Percentiles rank a stretch among this genome's conserved stretches.
phyloP scores from a whole-genome alignment of 2,113 vertebrate species.

The Urocolius indicus region DNA sequence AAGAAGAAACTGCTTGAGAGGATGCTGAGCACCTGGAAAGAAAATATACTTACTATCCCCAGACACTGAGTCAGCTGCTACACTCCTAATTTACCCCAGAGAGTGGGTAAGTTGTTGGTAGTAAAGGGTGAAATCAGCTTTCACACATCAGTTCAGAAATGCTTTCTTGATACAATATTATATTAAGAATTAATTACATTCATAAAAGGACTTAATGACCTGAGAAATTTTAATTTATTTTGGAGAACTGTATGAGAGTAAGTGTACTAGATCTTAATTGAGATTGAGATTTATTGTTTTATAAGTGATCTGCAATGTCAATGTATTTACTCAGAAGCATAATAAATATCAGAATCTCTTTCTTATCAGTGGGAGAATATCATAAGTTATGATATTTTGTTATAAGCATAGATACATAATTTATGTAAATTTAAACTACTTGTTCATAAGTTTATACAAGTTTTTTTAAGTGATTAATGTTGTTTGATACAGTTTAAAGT shows the following conservation, averaged over 20 bases:
- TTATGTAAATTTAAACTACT: neutral
- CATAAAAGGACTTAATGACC: neutral
- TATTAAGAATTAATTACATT: neutral
- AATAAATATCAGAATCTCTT: neutral
- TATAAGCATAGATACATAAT: neutral
- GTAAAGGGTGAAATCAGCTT: neutral
- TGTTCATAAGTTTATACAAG: neutral
- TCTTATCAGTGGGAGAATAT: neutral
- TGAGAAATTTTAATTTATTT: neutral
- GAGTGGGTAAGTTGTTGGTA: neutral
- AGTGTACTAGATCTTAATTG: neutral
- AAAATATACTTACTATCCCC: neutral
- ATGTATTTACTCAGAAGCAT: neutral
- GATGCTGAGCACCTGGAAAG: neutral
- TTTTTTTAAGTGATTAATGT: neutral
- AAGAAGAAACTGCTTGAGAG: neutral
- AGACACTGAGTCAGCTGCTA: neutral
- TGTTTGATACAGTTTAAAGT: neutral
- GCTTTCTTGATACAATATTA: neutral
- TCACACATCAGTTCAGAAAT: neutral
- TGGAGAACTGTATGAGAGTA: neutral
- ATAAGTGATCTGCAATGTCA: neutral
- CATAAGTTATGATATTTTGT: neutral
- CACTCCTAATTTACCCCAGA: neutral
- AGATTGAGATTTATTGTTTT: neutral